A percentile compares a stretch with the other conserved stretches of the same genome.
Evolutionary conservation across 2,888 invertebrate genomes (phyloP).

Genomic region (Cerceris rybyensis): DNA sequence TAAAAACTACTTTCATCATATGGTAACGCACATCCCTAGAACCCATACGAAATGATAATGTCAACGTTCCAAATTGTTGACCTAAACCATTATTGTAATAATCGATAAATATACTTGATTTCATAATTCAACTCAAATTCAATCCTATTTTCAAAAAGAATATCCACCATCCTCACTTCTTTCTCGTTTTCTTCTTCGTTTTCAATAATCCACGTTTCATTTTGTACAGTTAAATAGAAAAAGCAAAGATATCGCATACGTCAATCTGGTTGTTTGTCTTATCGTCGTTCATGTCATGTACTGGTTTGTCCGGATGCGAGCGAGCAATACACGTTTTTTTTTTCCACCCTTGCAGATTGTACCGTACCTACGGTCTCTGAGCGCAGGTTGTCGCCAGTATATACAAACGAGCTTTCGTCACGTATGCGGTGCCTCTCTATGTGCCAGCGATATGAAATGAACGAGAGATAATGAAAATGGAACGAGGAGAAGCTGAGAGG

Average conservation of each 20-base stretch:
- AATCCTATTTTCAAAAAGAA: background rate
- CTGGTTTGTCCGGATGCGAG: conserved; percentile 28
- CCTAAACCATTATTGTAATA: too few species aligned
- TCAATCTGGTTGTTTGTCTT: conserved; percentile 44
- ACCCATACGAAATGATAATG: too few species aligned
- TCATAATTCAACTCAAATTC: too few species aligned
- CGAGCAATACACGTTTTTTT: conserved; percentile 28
- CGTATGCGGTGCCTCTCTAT: conserved; percentile 14
- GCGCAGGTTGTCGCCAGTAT: conserved; percentile 8
- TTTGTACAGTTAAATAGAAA: conserved; percentile 18
- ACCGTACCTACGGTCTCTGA: conserved; percentile 12
- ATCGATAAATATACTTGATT: too few species aligned
- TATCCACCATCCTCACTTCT: background rate
- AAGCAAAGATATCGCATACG: conserved; percentile 42
- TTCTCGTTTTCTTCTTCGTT: background rate
- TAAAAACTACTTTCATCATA: too few species aligned
- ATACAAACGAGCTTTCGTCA: conserved; percentile 41
- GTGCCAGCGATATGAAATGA: conserved; percentile 47
- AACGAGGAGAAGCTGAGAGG: conserved; percentile 26
- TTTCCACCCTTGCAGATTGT: conserved; percentile 34
- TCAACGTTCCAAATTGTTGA: too few species aligned
- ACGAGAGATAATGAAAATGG: conserved; percentile 61
- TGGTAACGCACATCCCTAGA: too few species aligned
- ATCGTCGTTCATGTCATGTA: conserved; percentile 41
- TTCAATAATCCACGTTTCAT: conserved; percentile 10